Conservation (phyloP, 1,140 invertebrate species). For the Telenomus remus region DNA sequence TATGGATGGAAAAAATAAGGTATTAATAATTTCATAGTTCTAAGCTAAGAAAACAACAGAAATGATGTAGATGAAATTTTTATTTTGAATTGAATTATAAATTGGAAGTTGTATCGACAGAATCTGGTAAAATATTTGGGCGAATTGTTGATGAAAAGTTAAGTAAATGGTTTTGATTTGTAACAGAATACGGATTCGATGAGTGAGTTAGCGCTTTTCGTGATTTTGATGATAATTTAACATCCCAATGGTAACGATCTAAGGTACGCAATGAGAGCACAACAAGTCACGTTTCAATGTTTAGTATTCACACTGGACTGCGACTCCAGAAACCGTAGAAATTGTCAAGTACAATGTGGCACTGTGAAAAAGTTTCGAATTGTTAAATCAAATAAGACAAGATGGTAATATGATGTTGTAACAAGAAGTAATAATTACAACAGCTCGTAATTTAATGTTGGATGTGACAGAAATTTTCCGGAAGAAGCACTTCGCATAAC, state of each 20-base stretch:
- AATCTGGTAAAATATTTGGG: background rate
- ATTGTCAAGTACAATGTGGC: background rate
- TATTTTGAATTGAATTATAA: background rate
- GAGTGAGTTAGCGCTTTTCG: constrained; percentile 28
- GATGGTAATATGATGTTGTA: too few relatives aligned
- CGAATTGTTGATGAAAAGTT: constrained; percentile 1
- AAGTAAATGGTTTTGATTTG: constrained; percentile 38
- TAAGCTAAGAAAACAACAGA: background rate
- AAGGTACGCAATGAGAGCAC: constrained; percentile 27
- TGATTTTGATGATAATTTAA: constrained; percentile 43
- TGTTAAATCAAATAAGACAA: too few relatives aligned
- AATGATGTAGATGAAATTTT: background rate
- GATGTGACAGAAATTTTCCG: too few relatives aligned
- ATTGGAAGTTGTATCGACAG: background rate
- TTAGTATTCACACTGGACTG: constrained; percentile 25
- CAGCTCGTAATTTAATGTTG: too few relatives aligned
- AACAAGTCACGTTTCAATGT: constrained; percentile 24
- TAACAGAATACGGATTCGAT: constrained; percentile 41
- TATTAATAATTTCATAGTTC: constrained; percentile 31
- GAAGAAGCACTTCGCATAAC: too few relatives aligned
- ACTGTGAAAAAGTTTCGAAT: too few relatives aligned
- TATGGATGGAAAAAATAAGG: constrained; percentile 81
- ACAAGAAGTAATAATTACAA: too few relatives aligned
- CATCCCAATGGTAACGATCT: constrained; percentile 20
- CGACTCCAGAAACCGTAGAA: background rate